Percentiles rank a stretch among this genome's conserved stretches.
Evolutionary conservation across 2,888 invertebrate species (phyloP).

Genomic region (Chalcis sispes): DNA sequence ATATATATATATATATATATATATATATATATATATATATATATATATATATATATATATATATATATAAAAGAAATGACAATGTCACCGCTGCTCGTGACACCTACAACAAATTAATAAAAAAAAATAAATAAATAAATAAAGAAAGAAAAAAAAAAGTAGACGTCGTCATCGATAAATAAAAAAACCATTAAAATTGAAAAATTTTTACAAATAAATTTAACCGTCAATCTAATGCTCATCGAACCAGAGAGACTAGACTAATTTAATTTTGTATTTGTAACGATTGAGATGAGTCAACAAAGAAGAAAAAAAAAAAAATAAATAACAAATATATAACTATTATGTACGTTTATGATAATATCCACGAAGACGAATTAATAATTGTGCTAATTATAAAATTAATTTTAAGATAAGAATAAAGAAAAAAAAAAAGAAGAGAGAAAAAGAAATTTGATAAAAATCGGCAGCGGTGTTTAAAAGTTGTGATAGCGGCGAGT

Average conservation of each 20-base stretch:
- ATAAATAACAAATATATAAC: slow-evolving; percentile 56
- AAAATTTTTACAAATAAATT: not conserved
- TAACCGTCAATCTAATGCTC: slow-evolving; percentile 39
- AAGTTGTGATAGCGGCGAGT: too few relatives aligned
- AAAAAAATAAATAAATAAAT: too few relatives aligned
- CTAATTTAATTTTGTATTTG: slow-evolving; percentile 22
- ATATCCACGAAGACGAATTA: slow-evolving; percentile 13
- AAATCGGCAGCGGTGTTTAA: too few relatives aligned
- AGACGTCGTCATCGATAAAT: too few relatives aligned
- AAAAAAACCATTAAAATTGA: too few relatives aligned
- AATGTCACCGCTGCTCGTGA: slow-evolving; percentile 44
- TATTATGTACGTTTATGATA: slow-evolving; percentile 50
- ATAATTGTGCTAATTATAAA: too few relatives aligned
- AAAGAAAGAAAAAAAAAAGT: too few relatives aligned
- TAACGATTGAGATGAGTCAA: too few relatives aligned
- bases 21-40: too few relatives aligned
- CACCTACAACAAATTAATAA: not conserved
- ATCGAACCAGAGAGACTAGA: slow-evolving; percentile 51
- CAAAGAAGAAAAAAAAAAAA: slow-evolving; percentile 28
- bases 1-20: too few relatives aligned
- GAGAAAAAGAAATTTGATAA: slow-evolving; percentile 3
- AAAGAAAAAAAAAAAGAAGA: slow-evolving; percentile 22
- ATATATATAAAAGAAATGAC: too few relatives aligned
- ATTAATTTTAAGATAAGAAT: not conserved
- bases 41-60: too few relatives aligned